phyloP scores from a whole-genome alignment of 2,888 invertebrate genomes.

The Mycogona germanica region DNA sequence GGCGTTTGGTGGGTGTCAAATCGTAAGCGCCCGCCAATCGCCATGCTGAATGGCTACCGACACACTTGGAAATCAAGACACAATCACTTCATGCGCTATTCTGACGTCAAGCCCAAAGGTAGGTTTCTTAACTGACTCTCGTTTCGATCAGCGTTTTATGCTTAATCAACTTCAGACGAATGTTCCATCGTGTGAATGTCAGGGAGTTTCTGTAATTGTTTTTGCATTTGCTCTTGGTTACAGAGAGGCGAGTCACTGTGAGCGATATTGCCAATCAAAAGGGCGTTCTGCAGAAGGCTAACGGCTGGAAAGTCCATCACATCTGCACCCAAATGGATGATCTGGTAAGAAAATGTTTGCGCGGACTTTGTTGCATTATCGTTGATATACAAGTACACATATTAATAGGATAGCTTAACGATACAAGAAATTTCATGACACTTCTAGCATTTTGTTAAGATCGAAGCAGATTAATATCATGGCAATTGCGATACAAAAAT shows the following conservation, averaged over 20 bases:
- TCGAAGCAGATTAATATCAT: too few relatives aligned
- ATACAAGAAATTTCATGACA: too few relatives aligned
- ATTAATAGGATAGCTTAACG: too few relatives aligned
- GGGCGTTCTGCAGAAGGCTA: slow-evolving; percentile 71
- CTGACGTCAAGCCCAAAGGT: slow-evolving; percentile 69
- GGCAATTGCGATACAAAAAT: too few relatives aligned
- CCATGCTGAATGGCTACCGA: slow-evolving; percentile 49
- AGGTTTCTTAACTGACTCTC: too few relatives aligned
- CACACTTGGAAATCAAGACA: slow-evolving; percentile 57
- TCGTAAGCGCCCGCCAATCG: slow-evolving; percentile 36
- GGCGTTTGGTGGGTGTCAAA: slow-evolving; percentile 32
- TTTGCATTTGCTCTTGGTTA: slow-evolving; percentile 32
- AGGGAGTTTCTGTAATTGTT: not conserved
- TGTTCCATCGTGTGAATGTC: not conserved
- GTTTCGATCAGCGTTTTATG: not conserved
- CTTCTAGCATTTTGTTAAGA: not conserved
- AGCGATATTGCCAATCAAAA: slow-evolving; percentile 81
- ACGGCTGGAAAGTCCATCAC: slow-evolving; percentile 92
- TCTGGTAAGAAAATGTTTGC: slow-evolving; percentile 46
- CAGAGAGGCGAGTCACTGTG: slow-evolving; percentile 72
- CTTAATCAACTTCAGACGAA: not conserved
- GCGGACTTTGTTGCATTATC: slow-evolving; percentile 2
- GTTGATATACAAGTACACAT: not conserved
- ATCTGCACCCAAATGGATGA: slow-evolving; percentile 87
- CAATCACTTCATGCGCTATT: slow-evolving; percentile 58